These are phyloP conservation scores for Chaetophractus vellerosus DNA, from an alignment of 2,797 vertebrate species.

Conservation along the genomic window DNA sequence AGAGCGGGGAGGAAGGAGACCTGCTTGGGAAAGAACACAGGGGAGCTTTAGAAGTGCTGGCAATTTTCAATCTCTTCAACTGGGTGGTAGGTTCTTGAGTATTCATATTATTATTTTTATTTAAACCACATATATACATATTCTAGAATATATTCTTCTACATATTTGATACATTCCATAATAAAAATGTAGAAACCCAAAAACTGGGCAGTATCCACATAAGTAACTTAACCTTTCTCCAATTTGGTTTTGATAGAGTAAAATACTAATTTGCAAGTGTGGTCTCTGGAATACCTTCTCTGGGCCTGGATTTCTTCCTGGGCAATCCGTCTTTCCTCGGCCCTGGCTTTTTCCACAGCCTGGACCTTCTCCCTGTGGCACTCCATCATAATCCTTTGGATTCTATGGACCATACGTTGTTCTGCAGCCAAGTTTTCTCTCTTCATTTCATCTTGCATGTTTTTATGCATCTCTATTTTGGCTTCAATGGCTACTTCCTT, in stretches of 20 bases:
- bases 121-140: neutral
- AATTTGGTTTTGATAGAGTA: neutral
- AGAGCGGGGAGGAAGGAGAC: neutral
- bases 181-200: conserved; percentile 45
- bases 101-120: neutral
- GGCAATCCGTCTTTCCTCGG: conserved; percentile 80
- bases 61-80: neutral
- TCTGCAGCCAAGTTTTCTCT: conserved; percentile 85
- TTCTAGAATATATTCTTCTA: neutral
- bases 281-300: conserved; percentile 80
- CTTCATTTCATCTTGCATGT: conserved; percentile 79
- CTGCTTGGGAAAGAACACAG: neutral
- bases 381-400: conserved; percentile 85
- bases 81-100: neutral
- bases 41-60: neutral
- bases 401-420: conserved; percentile 86
- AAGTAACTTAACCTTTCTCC: neutral
- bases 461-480: conserved; percentile 76
- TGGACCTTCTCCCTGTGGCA: conserved; percentile 83
- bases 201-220: neutral
- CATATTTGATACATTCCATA: conserved; percentile 24
- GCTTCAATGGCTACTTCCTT: conserved; percentile 83
- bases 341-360: conserved; percentile 80
- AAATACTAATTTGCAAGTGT: neutral
- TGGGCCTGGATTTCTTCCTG: conserved; percentile 50